Conservation (phyloP, 2,797 vertebrate species). For the Babyrousa celebensis region DNA sequence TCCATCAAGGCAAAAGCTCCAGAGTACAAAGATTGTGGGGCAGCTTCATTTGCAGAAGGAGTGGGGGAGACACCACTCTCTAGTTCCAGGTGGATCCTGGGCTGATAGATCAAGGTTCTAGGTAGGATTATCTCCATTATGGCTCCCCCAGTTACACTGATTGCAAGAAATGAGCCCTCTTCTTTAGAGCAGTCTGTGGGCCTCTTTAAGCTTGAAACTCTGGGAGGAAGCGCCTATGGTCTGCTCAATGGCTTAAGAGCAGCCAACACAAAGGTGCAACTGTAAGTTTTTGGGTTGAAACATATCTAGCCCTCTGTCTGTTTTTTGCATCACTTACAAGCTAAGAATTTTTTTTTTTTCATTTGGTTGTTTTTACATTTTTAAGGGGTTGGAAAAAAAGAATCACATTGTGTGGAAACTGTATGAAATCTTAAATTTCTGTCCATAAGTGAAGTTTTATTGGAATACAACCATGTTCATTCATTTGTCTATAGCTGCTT, state of each 20-base stretch:
- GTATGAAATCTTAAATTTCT: slow-evolving; percentile 37
- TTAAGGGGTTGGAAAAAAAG: slow-evolving; percentile 21
- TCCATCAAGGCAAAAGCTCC: background rate
- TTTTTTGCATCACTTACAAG: background rate
- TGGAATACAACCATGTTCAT: background rate
- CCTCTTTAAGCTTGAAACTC: background rate
- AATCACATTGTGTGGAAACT: background rate
- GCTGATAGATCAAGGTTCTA: background rate
- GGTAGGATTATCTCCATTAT: background rate
- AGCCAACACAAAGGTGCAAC: background rate
- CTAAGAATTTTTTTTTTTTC: background rate
- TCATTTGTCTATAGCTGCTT: slow-evolving; percentile 36
- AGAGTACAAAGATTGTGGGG: too few species aligned
- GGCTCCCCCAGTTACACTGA: background rate
- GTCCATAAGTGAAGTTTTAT: slow-evolving; percentile 4
- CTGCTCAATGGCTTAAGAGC: background rate
- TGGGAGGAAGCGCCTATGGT: background rate
- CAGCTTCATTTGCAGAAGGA: background rate
- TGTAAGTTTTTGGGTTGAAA: background rate
- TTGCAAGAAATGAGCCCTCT: background rate
- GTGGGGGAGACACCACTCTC: background rate
- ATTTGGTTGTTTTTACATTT: background rate
- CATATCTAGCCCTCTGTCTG: background rate
- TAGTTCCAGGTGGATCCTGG: background rate
- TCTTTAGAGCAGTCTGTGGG: background rate